Conservation (phyloP, 2,888 invertebrate genomes). For the Galerucella nymphaeae region DNA sequence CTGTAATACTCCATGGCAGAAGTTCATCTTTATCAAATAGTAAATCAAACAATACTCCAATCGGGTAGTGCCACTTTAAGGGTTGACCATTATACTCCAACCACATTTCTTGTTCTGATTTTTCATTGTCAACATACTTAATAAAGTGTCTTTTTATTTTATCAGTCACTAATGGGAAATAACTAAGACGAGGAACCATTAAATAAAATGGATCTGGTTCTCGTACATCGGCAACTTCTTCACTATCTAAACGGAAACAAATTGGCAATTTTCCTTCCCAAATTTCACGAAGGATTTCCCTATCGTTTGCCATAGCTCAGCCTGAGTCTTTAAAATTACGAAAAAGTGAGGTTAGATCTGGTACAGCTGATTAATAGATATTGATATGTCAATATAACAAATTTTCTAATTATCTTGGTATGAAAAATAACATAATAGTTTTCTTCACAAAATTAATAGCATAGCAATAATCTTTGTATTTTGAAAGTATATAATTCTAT, state of each 20-base stretch:
- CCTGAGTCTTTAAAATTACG: too few relatives aligned
- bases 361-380: neutral
- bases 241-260: slow-evolving; percentile 88
- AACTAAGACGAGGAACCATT: slow-evolving; percentile 93
- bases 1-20: slow-evolving; percentile 93
- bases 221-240: slow-evolving; percentile 89
- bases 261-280: slow-evolving; percentile 97
- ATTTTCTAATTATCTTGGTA: too few relatives aligned
- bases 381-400: neutral
- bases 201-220: slow-evolving; percentile 93
- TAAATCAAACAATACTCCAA: slow-evolving; percentile 93
- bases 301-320: slow-evolving; percentile 86
- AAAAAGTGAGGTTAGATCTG: neutral
- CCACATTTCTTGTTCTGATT: slow-evolving; percentile 92
- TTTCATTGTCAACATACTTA: slow-evolving; percentile 82
- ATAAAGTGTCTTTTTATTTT: slow-evolving; percentile 93
- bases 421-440: too few relatives aligned
- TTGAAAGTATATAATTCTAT: too few relatives aligned
- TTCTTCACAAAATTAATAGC: too few relatives aligned
- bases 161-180: slow-evolving; percentile 94
- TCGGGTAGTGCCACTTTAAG: slow-evolving; percentile 89
- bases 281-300: slow-evolving; percentile 92
- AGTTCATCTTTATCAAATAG: slow-evolving; percentile 72
- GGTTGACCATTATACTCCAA: slow-evolving; percentile 92
- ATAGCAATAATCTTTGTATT: too few relatives aligned